Evolutionary conservation across 1,140 invertebrate genomes (phyloP), one percentile per base, ranked within the genome.

Genomic region (Globodera rostochiensis): DNA sequence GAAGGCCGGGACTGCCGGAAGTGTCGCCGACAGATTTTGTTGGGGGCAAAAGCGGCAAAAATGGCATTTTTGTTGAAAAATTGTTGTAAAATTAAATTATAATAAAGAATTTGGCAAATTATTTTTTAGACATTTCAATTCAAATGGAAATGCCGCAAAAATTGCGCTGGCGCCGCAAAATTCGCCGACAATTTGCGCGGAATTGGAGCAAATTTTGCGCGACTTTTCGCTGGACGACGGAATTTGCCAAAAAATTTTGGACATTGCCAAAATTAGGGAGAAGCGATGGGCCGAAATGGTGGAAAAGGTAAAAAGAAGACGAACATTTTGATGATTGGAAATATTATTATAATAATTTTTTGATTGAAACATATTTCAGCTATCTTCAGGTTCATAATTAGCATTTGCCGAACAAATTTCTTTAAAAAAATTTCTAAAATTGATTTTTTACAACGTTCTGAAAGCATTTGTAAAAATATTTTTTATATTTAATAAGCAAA

Each of bases 141-240:
- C 19, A 60, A 19, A 80, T 6, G 19, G 0, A 80, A 46, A 21
- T 80, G 25, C 11, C 53, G 8, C 75, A 45, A 36, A 53, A 21
- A 5, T 53, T 77, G 50, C 47, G 82, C 6, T 69, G 80, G 8
- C 15, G 77, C 21, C 73, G 80, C 49, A 80, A 79, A 77, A 79
- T 81, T 1, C 45, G 36, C 1, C 75, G 71, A 45, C 25, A 36
- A 3, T 50, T 80, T 69, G 19, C 49, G 78, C n/a, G 19, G 36
- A 46, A 19, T 25, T 46, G 4, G 8, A n/a, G 49, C 45, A 11
- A 8, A 21, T 57, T 49, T 36, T 46, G 47, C 73, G 67, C 47
- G 15, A 80, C 25, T n/a, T 67, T 75, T 76, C 25, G 25, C 19
- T 64, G 57, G 57, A 6, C 57, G 15, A 64, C 19, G 77, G 57